Percentiles rank a stretch among this genome's conserved stretches.
These are phyloP conservation scores for Hetaerina americana DNA, from an alignment of 1,140 invertebrate species.

Conservation along the genomic window DNA sequence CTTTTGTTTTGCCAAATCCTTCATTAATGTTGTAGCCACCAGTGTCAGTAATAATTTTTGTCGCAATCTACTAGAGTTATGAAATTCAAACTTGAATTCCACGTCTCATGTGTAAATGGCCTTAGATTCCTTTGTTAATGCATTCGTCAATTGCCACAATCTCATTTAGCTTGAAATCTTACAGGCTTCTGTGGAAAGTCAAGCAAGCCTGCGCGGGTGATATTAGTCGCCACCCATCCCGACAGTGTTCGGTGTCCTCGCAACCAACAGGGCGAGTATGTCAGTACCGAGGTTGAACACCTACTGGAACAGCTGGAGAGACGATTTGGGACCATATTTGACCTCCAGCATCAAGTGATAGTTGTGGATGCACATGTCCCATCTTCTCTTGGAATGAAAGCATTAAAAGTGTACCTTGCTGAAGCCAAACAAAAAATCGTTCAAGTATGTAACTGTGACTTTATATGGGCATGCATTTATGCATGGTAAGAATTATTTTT, in stretches of 20 bases:
- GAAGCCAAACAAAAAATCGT: constrained; percentile 31
- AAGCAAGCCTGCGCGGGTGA: constrained; percentile 34
- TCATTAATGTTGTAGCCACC: too few relatives aligned
- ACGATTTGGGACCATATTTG: constrained; percentile 38
- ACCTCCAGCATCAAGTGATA: constrained; percentile 34
- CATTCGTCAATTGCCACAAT: too few relatives aligned
- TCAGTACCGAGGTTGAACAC: constrained; percentile 39
- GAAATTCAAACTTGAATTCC: too few relatives aligned
- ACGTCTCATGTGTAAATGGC: too few relatives aligned
- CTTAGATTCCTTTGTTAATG: too few relatives aligned
- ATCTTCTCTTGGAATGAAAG: constrained; percentile 40
- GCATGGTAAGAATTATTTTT: background rate
- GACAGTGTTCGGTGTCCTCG: constrained; percentile 37
- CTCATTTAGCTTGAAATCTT: constrained; percentile 12
- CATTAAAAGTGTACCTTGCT: constrained; percentile 38
- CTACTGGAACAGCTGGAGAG: constrained; percentile 35
- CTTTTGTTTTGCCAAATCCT: too few relatives aligned
- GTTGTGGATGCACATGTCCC: constrained; percentile 47
- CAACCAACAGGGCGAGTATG: constrained; percentile 40
- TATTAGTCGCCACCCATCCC: constrained; percentile 54
- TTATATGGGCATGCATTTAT: background rate
- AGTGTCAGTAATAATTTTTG: too few relatives aligned
- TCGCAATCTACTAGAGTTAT: too few relatives aligned
- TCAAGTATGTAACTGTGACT: constrained; percentile 27
- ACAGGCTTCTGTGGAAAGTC: constrained; percentile 41